Conservation (phyloP, 2,797 vertebrate genomes). For the Aythya fuligula region DNA sequence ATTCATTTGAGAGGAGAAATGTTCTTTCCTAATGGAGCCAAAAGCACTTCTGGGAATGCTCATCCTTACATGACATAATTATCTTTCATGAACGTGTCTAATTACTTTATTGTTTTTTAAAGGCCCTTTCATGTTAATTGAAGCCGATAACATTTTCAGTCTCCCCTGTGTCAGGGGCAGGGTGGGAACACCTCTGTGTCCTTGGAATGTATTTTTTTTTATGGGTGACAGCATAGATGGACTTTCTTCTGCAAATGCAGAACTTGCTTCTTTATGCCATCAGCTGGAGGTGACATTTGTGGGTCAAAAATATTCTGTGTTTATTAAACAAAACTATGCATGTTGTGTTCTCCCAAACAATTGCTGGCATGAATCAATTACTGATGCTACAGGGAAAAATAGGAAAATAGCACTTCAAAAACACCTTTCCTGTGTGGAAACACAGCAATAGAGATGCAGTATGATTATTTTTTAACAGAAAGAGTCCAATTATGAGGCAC, state of each 20-base stretch:
- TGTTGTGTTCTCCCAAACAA: not conserved
- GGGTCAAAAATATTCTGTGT: not conserved
- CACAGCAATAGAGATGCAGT: not conserved
- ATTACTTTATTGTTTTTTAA: conserved; percentile 64
- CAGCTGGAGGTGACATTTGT: not conserved
- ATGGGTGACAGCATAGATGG: not conserved
- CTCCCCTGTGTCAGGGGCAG: not conserved
- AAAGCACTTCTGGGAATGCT: conserved; percentile 61
- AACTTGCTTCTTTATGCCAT: not conserved
- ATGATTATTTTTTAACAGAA: not conserved
- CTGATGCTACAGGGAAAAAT: not conserved
- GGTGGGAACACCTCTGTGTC: not conserved
- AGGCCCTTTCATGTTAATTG: conserved; percentile 31
- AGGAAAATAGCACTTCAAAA: not conserved
- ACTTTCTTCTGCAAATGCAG: not conserved
- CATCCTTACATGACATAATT: conserved; percentile 64
- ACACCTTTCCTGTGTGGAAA: not conserved
- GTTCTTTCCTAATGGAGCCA: conserved; percentile 40
- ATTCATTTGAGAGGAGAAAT: conserved; percentile 32
- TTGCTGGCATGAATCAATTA: not conserved
- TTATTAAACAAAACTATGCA: not conserved
- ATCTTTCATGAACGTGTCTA: conserved; percentile 57
- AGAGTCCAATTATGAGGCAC: not conserved
- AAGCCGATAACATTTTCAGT: not conserved
- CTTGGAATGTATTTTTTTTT: not conserved